These are phyloP conservation scores for Leptura quadrifasciata DNA, from an alignment of 2,888 invertebrate genomes.

Conservation along the genomic window DNA sequence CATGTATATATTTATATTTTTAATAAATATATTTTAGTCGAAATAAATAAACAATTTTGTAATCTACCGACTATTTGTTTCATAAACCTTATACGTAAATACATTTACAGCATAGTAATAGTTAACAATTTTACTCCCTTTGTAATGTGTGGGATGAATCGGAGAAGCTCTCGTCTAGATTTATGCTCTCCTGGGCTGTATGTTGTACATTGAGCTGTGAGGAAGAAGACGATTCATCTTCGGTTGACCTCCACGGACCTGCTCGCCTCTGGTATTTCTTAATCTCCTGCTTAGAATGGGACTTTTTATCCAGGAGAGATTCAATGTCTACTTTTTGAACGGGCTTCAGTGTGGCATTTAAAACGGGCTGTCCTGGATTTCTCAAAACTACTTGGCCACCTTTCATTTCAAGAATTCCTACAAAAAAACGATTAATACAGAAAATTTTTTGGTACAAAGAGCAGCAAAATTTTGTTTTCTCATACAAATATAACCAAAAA, in stretches of 20 bases:
- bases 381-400: slow-evolving; percentile 60
- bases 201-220: background rate
- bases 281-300: slow-evolving; percentile 47
- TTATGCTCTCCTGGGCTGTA: background rate
- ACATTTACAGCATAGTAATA: background rate
- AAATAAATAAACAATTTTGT: slow-evolving; percentile 22
- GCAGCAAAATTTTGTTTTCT: too few relatives aligned
- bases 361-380: slow-evolving; percentile 56
- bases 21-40: slow-evolving; percentile 36
- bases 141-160: background rate
- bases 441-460: too few relatives aligned
- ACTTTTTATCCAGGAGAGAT: slow-evolving; percentile 53
- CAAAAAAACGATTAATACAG: slow-evolving; percentile 12
- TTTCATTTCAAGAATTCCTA: slow-evolving; percentile 60
- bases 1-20: slow-evolving; percentile 39
- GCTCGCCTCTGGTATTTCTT: slow-evolving; percentile 50
- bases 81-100: background rate
- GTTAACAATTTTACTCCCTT: background rate
- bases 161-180: background rate
- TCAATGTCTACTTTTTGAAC: slow-evolving; percentile 60
- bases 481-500: too few relatives aligned
- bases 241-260: background rate
- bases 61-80: slow-evolving; percentile 13
- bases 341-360: slow-evolving; percentile 61
- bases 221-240: background rate